Base-by-base conservation (phyloP, 2,113 vertebrate genomes). In the Telmatochromis sp. region DNA sequence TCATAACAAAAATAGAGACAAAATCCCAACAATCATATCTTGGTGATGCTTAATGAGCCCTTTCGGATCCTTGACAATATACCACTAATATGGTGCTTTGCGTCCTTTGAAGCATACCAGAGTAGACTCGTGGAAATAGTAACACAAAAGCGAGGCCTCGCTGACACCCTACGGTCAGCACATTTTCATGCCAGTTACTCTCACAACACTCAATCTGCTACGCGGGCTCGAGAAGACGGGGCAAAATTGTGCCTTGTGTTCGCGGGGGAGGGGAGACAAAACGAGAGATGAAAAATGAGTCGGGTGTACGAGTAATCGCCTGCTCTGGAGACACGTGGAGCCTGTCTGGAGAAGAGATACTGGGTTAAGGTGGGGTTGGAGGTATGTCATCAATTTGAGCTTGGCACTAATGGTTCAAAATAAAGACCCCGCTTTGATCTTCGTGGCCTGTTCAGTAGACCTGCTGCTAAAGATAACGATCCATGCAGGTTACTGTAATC, bases 401-500 rank as follows among this genome's bases (percentile, higher is more conserved):
- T 93, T 1, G 90, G 94, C 95, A 93, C 94, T 96, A 95, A 96
- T 96, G 93, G 93, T 93, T 94, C 86, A 93, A 95, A 96, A 96
- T 96, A 94, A 93, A 96, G 95, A 90, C 91, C 89, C 92, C 57
- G 26, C 90, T 97, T 97, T 97, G 96, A 97, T 97, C 96, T 95
- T 54, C 79, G 19, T 82, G 93, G 93, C 95, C 96, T 95, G 95
- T 89, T 94, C 95, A 57, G 94, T 94, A 97, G 96, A 96, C 91
- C 0, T 93, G 90, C 92, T 94, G 96, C 96, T 96, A 92, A 68
- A 95, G 95, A 97, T 96, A 96, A 96, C 94, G 73, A 96, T 95
- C 94, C 90, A 95, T 86, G 92, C 93, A 92, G 93, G 90, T 96
- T 94, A 94, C 93, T 96, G 94, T 96, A 97, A 97, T 96, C 93